Evolutionary conservation across 35 echinoderm and acorn worm species (phyloP), one percentile per base, ranked within the genome.

Genomic region (Hemicentrotus pulcherrimus): DNA sequence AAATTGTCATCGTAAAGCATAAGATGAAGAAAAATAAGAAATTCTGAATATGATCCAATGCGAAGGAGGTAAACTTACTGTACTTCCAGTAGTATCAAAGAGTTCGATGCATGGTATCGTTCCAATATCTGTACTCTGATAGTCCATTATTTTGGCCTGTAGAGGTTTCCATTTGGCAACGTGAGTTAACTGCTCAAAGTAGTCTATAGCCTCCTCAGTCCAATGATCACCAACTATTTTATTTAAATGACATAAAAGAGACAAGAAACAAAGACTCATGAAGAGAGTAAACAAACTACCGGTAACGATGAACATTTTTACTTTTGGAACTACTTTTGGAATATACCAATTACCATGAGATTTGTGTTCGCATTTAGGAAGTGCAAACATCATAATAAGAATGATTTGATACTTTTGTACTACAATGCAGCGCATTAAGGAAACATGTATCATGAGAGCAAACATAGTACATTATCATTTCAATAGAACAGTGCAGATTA

Each of bases 121-220:
- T 9, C 95, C 95, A 11, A 47, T 47, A 24, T 95, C 96, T 52
- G 94, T 91, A 50, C 86, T 95, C 61, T 97, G 94, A 33, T 98
- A 99, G 32, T 94, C 94, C 18, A 98, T 91, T 48, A 99, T 97
- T 58, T 94, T 96, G 3, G 98, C 97, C 97, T 98, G 98, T 0
- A 99, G 95, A 3, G 97, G 97, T 31, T 98, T 97, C 98, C 98
- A 99, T 85, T 97, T 94, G 18, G 98, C 98, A 86, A 96, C 97
- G 88, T 97, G 95, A 13, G 96, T 98, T 50, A 98, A 94, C 14
- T 97, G 95, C 94, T 99, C 98, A 96, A 99, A 98, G 0, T 88
- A 33, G 92, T 97, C 96, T 22, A 97, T 94, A 0, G 97, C 97
- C 61, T 94, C 96, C 32, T 99, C 98, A 16, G 96, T 92, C 98